These are phyloP conservation scores for Diadegma fenestrale DNA, from an alignment of 2,888 invertebrate genomes.

Conservation along the genomic window DNA sequence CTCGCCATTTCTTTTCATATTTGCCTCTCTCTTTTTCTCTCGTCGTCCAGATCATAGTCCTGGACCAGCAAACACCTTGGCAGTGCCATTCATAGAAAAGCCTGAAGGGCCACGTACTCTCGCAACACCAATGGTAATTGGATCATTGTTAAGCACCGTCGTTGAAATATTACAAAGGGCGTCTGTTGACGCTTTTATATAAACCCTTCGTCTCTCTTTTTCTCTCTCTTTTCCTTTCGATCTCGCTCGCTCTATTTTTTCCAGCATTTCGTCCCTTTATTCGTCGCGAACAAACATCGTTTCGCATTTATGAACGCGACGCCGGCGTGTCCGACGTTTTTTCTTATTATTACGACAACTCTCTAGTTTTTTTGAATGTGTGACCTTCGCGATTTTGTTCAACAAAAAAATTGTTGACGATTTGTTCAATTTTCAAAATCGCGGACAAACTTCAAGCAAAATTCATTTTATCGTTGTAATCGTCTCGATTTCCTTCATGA, in stretches of 20 bases:
- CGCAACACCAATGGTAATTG: conserved; percentile 69
- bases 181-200: conserved; percentile 66
- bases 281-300: neutral
- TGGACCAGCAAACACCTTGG: conserved; percentile 31
- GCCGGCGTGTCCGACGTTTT: conserved; percentile 42
- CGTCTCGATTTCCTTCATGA: too few species aligned
- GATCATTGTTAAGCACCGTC: conserved; percentile 68
- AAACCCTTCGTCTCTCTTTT: conserved; percentile 18
- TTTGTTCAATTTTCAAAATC: too few species aligned
- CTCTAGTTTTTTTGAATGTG: conserved; percentile 30
- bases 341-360: conserved; percentile 52
- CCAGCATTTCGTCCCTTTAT: neutral
- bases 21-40: conserved; percentile 7
- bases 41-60: conserved; percentile 18
- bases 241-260: neutral
- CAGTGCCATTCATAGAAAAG: conserved; percentile 58
- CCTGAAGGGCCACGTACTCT: conserved; percentile 42
- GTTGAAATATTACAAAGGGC: conserved; percentile 58
- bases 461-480: too few species aligned
- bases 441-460: too few species aligned
- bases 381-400: conserved; percentile 24
- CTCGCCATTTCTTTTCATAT: conserved; percentile 5
- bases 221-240: neutral
- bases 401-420: too few species aligned
- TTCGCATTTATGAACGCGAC: conserved; percentile 14